Conservation (phyloP, 2,888 invertebrate species). For the Troides aeacus region DNA sequence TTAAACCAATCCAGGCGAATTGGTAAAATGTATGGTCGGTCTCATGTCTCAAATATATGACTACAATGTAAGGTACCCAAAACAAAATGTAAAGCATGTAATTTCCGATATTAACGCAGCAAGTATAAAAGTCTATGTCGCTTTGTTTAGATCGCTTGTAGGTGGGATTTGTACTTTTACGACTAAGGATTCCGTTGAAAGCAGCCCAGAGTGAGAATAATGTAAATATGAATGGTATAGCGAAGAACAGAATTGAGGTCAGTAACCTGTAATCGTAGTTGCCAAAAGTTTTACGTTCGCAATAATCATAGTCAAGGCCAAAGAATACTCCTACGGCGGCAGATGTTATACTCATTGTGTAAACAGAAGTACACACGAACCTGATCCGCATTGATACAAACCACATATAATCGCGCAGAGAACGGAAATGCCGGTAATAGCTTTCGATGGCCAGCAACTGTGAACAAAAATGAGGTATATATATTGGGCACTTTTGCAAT, state of each 20-base stretch:
- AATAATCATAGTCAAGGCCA: conserved; percentile 84
- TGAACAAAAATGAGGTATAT: conserved; percentile 25
- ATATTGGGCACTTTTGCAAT: background rate
- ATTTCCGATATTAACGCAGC: conserved; percentile 83
- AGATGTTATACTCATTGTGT: conserved; percentile 76
- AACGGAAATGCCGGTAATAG: conserved; percentile 81
- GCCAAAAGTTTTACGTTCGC: conserved; percentile 77
- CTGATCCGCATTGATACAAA: conserved; percentile 76
- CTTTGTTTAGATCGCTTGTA: conserved; percentile 83
- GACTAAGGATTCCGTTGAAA: conserved; percentile 71
- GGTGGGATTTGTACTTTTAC: conserved; percentile 70
- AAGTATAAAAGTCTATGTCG: conserved; percentile 81
- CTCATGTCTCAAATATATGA: conserved; percentile 74
- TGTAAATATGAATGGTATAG: conserved; percentile 79
- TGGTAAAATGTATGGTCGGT: conserved; percentile 81
- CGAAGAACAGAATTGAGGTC: conserved; percentile 80
- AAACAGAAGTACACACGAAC: conserved; percentile 75
- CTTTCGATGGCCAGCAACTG: conserved; percentile 83
- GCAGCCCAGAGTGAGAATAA: conserved; percentile 77
- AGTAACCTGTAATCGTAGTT: conserved; percentile 78
- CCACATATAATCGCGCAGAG: conserved; percentile 53
- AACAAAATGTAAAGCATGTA: conserved; percentile 81
- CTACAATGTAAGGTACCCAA: conserved; percentile 85
- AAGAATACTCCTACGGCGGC: conserved; percentile 82
- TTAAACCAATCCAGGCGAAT: conserved; percentile 84